phyloP scores from a whole-genome alignment of 2,113 vertebrate species.

The Micromys minutus region DNA sequence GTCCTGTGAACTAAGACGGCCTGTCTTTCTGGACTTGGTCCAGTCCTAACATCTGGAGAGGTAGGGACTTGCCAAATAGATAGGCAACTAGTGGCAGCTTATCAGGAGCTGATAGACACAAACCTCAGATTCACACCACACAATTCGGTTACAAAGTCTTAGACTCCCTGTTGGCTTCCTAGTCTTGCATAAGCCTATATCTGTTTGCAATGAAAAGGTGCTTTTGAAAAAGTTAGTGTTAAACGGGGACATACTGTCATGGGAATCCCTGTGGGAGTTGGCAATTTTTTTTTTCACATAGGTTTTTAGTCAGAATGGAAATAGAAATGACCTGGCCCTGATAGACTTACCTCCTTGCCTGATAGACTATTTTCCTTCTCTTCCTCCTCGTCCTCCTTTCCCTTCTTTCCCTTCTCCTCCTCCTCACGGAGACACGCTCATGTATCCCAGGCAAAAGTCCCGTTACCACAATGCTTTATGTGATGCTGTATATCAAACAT shows the following conservation, averaged over 20 bases:
- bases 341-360: not conserved
- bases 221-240: not conserved
- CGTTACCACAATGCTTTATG: not conserved
- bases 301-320: constrained; percentile 1
- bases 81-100: not conserved
- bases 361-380: not conserved
- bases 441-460: not conserved
- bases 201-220: not conserved
- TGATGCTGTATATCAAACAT: not conserved
- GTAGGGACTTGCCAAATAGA: not conserved
- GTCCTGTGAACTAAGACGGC: not conserved
- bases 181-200: not conserved
- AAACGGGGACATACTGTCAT: not conserved
- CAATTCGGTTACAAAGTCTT: not conserved
- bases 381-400: not conserved
- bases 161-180: not conserved
- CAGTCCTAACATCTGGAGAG: not conserved
- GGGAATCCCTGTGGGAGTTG: not conserved
- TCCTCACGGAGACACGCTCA: not conserved
- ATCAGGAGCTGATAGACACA: rapidly evolving
- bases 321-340: not conserved
- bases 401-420: not conserved
- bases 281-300: not conserved
- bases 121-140: not conserved
- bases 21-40: not conserved